Percentiles rank a stretch among this genome's conserved stretches.
Conservation (phyloP, 1,140 invertebrate genomes). For the Drosophila bocqueti region DNA sequence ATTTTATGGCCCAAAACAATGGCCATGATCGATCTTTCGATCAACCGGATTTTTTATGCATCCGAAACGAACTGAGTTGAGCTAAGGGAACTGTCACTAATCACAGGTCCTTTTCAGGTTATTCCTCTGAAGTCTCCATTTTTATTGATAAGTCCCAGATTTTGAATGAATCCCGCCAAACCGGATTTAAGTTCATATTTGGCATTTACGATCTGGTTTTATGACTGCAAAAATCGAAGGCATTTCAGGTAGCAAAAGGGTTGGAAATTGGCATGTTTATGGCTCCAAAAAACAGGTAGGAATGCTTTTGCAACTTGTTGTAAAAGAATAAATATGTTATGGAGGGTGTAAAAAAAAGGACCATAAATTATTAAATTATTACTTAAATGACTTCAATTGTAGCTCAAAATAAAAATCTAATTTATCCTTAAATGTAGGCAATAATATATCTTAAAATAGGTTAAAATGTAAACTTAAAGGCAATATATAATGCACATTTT, state of each 20-base stretch:
- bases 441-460: neutral
- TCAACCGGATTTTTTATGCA: slow-evolving; percentile 59
- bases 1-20: slow-evolving; percentile 49
- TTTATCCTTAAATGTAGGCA: no score
- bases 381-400: no score
- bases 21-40: slow-evolving; percentile 55
- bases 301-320: neutral
- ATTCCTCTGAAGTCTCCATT: slow-evolving; percentile 48
- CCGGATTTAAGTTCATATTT: slow-evolving; percentile 42
- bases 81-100: slow-evolving; percentile 23
- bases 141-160: slow-evolving; percentile 77
- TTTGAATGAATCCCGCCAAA: slow-evolving; percentile 72
- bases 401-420: no score
- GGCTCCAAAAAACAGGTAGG: slow-evolving; percentile 7
- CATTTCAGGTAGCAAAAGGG: slow-evolving; percentile 14
- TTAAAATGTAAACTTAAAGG: neutral
- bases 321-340: slow-evolving; percentile 10
- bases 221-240: neutral
- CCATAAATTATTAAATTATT: neutral
- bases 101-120: slow-evolving; percentile 18
- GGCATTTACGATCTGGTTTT: slow-evolving; percentile 60
- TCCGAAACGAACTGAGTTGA: slow-evolving; percentile 1
- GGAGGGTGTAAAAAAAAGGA: no score
- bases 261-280: slow-evolving; percentile 12
- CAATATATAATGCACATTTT: neutral